Conservation (phyloP, 2,888 invertebrate genomes). For the Tachina lurida region DNA sequence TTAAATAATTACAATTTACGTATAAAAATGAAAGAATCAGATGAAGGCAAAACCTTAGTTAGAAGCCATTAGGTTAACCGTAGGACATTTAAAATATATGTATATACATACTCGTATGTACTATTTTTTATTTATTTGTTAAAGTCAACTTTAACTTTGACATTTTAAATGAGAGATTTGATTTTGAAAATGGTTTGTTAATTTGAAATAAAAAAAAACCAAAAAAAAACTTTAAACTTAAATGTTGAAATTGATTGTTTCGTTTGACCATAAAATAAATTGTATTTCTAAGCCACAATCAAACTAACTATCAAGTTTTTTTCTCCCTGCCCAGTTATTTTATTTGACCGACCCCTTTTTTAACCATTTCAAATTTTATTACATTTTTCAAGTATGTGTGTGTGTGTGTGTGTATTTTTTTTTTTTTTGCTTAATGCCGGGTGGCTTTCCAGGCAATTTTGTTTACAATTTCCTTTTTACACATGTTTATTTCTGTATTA, state of each 20-base stretch:
- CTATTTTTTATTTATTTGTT: slow-evolving; percentile 31
- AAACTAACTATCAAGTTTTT: slow-evolving; percentile 23
- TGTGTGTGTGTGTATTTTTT: slow-evolving; percentile 6
- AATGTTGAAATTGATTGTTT: slow-evolving; percentile 59
- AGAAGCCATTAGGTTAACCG: slow-evolving; percentile 58
- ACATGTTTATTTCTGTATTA: slow-evolving; percentile 62
- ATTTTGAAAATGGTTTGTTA: slow-evolving; percentile 30
- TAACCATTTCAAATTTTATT: slow-evolving; percentile 41
- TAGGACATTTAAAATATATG: background rate
- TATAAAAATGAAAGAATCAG: slow-evolving; percentile 5
- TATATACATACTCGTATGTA: background rate
- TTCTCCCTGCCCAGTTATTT: background rate
- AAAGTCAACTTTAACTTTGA: slow-evolving; percentile 12
- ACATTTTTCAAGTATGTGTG: slow-evolving; percentile 4
- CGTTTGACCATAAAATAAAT: slow-evolving; percentile 70
- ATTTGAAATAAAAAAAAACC: slow-evolving; percentile 13
- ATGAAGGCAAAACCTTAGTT: background rate
- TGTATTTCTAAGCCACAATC: slow-evolving; percentile 69
- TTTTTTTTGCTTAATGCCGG: slow-evolving; percentile 1
- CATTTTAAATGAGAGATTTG: slow-evolving; percentile 37
- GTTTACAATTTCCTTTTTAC: slow-evolving; percentile 71
- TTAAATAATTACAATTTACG: slow-evolving; percentile 42
- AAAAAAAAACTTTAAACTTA: background rate
- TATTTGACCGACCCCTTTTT: slow-evolving; percentile 26
- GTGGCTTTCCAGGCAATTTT: slow-evolving; percentile 68